Evolutionary conservation across 2,797 vertebrate species (phyloP), one percentile per base, ranked within the genome.

Genomic region (Sebastiscus tertius): DNA sequence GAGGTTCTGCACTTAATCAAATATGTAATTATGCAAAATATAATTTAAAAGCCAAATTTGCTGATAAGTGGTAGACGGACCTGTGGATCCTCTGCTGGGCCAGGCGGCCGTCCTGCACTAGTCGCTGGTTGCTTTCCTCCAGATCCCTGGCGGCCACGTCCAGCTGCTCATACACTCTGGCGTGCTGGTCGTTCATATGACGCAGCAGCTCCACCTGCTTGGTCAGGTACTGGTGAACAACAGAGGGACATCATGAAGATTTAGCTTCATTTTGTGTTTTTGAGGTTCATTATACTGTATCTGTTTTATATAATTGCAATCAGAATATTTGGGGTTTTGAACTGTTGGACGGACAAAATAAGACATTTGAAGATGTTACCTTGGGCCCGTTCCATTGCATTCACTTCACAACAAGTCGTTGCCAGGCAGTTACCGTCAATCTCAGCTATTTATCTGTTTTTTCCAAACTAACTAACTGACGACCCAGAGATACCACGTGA

Each of bases 151-250:
- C 95, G 0, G 97, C 96, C 75, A 93, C 26, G 59, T 99, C 98
- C 36, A 99, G 95, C 86, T 99, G 98, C 83, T 99, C 99, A 0
- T 99, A 99, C 62, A 99, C 96, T 87, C 97, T 98, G 20, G 97
- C 97, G 2, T 99, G 99, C 88, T 99, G 98, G 75, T 99, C 97
- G 0, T 99, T 99, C 97, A 98, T 97, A 85, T 98, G 97, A 33
- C 98, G 95, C 67, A 99, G 88, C 54, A 99, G 95, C 12, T 99
- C 97, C 94, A 99, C 97, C 90, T 99, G 99, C 91, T 98, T 99
- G 42, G 96, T 92, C 78, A 96, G 86, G 84, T 96, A 93, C 96
- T 96, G 75, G 33, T 66, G 82, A 79, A 84, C 68, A 75, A 87
- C 9, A 75, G 6, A 76, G 68, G 65, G 33, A 16, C 76, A 14